A percentile compares a stretch with the other conserved stretches of the same genome.
Evolutionary conservation across 1,140 invertebrate genomes (phyloP).

Genomic region (Dendroctonus valens): DNA sequence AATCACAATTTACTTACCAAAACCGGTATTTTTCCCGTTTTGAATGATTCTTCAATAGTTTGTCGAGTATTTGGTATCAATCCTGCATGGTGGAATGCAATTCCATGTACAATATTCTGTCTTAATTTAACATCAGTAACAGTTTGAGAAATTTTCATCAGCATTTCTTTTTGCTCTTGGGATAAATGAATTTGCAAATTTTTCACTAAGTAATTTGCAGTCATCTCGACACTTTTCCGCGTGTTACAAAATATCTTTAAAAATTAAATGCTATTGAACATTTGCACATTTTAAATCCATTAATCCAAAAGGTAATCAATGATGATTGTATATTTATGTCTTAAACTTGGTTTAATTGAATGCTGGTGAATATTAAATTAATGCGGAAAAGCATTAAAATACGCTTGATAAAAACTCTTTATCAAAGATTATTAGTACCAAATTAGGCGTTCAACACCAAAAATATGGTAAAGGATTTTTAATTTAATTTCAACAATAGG

Average conservation of each 20-base stretch:
- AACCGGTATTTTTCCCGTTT: conserved; percentile 62
- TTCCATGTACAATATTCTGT: conserved; percentile 60
- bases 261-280: background rate
- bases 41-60: conserved; percentile 64
- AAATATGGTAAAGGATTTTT: too few relatives aligned
- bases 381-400: too few relatives aligned
- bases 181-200: conserved; percentile 59
- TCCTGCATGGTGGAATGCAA: conserved; percentile 79
- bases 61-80: conserved; percentile 63
- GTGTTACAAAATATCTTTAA: conserved; percentile 74
- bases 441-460: too few relatives aligned
- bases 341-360: too few relatives aligned
- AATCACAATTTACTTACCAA: conserved; percentile 47
- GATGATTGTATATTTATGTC: too few relatives aligned
- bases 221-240: conserved; percentile 69
- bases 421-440: too few relatives aligned
- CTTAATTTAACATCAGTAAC: conserved; percentile 51
- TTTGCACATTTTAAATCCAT: too few relatives aligned
- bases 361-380: too few relatives aligned
- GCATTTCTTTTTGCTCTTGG: conserved; percentile 54
- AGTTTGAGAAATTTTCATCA: conserved; percentile 53
- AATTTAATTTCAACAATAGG: too few relatives aligned
- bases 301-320: too few relatives aligned
- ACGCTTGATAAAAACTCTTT: too few relatives aligned
- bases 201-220: conserved; percentile 61